Evolutionary conservation across 2,888 invertebrate genomes (phyloP), one percentile per base, ranked within the genome.

Genomic region (Drosophila borborema): DNA sequence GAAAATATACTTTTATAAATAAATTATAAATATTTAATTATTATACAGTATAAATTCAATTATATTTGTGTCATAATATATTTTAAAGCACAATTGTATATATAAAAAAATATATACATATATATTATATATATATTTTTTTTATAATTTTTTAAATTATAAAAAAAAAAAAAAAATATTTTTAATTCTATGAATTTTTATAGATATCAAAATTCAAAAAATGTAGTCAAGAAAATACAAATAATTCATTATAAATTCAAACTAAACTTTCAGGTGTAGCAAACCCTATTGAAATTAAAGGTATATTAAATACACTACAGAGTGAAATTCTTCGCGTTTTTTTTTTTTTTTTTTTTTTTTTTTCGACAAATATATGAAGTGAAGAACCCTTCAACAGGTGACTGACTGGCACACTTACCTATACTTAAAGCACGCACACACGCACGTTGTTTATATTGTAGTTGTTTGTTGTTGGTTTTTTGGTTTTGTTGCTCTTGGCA

Each of bases 371-470:
- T 45, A 16, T n/a, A 49, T 55, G 12, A 20, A 23, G 36, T 41
- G 20, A 34, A 54, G 28, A 28, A 34, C 14, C 14, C 71, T 58
- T 88, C 84, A 88, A 84, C 84, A 85, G 84, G 89, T 85, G 86
- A 71, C 36, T 60, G 62, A 36, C 51, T 59, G 60, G 16, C 61
- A 56, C 53, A 76, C 77, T 72, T 79, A 77, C 81, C 65, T 63
- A 56, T 64, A 53, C 23, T 63, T 63, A 49, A 48, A 31, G 31
- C 40, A 64, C 20, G 14, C 40, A 49, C 58, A 40, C 7, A 46
- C 31, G 54, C 49, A 41, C 51, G 49, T 46, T 61, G 54, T 7
- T 55, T 31, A 46, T 2, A 14, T 60, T 61, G 16, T 41, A 2
- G 38, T 12, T 36, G 28, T n/a, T 16, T 65, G 51, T 60, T 64